phyloP scores from a whole-genome alignment of 2,888 invertebrate genomes.

The Tribolium freemani region DNA sequence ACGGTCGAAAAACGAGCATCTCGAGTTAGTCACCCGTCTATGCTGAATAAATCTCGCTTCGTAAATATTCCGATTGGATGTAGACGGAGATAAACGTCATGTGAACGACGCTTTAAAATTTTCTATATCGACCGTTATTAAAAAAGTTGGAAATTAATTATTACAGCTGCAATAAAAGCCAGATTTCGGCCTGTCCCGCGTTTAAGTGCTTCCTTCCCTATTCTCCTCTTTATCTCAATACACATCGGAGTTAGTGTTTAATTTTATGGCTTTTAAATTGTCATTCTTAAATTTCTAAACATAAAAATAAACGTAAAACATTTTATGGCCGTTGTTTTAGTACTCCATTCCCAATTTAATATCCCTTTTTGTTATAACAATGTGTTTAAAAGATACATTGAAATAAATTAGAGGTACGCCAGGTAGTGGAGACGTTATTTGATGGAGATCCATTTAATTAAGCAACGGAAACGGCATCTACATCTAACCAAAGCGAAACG shows the following conservation, averaged over 20 bases:
- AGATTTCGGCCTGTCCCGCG: slow-evolving; percentile 33
- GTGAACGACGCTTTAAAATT: slow-evolving; percentile 35
- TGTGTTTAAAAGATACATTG: slow-evolving; percentile 52
- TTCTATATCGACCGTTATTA: slow-evolving; percentile 37
- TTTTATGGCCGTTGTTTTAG: slow-evolving; percentile 55
- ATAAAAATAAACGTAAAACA: slow-evolving; percentile 58
- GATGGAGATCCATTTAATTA: slow-evolving; percentile 35
- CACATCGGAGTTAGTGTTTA: slow-evolving; percentile 54
- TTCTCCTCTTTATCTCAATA: slow-evolving; percentile 53
- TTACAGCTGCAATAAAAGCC: slow-evolving; percentile 40
- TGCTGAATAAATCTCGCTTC: slow-evolving; percentile 6
- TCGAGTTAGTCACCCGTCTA: not conserved
- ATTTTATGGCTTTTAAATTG: slow-evolving; percentile 57
- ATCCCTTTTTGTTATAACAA: slow-evolving; percentile 52
- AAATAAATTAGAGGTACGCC: slow-evolving; percentile 45
- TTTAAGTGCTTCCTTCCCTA: slow-evolving; percentile 43
- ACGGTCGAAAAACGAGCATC: slow-evolving; percentile 15
- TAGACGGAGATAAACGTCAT: slow-evolving; percentile 32
- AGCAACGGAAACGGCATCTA: slow-evolving; percentile 32
- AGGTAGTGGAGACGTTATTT: slow-evolving; percentile 34
- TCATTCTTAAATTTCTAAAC: slow-evolving; percentile 57
- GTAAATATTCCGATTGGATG: slow-evolving; percentile 24
- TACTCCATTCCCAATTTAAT: slow-evolving; percentile 51
- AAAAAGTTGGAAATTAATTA: slow-evolving; percentile 41
- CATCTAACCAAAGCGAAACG: slow-evolving; percentile 4